Evolutionary conservation across 2,888 invertebrate genomes (phyloP).

Genomic region (Stegana nigrithorax): DNA sequence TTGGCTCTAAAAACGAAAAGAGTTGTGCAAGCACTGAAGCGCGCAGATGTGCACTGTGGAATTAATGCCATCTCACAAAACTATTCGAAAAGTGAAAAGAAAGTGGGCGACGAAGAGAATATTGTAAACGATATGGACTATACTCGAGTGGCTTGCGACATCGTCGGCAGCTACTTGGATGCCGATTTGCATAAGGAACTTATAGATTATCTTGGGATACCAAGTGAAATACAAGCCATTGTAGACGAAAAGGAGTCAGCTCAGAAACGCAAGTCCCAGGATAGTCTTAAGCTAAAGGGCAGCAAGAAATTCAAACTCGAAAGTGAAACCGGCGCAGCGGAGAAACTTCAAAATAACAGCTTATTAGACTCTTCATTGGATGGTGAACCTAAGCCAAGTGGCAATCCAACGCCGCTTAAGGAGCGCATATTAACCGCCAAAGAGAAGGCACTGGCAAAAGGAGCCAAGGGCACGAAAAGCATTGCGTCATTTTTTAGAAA

Average conservation of each 20-base stretch:
- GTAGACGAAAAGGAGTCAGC: slow-evolving; percentile 69
- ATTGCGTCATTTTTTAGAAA: slow-evolving; percentile 82
- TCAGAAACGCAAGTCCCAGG: slow-evolving; percentile 72
- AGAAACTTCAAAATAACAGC: slow-evolving; percentile 63
- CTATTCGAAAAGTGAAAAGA: slow-evolving; percentile 76
- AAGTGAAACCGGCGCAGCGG: slow-evolving; percentile 56
- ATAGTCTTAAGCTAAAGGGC: slow-evolving; percentile 52
- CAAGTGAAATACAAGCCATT: slow-evolving; percentile 50
- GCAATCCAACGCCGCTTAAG: slow-evolving; percentile 41
- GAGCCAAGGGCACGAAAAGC: slow-evolving; percentile 82
- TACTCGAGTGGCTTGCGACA: slow-evolving; percentile 75
- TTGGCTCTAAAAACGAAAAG: slow-evolving; percentile 78
- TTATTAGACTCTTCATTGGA: slow-evolving; percentile 44
- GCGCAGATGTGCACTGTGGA: slow-evolving; percentile 75
- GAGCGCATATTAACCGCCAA: slow-evolving; percentile 74
- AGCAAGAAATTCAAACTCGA: slow-evolving; percentile 69
- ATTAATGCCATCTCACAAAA: slow-evolving; percentile 82
- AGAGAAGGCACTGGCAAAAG: slow-evolving; percentile 78
- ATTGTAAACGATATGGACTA: slow-evolving; percentile 54
- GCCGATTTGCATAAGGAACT: slow-evolving; percentile 76
- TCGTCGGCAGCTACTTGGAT: slow-evolving; percentile 82
- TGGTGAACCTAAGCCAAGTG: slow-evolving; percentile 29
- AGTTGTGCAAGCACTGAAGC: slow-evolving; percentile 68
- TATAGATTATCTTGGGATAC: slow-evolving; percentile 73
- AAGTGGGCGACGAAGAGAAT: slow-evolving; percentile 67